A percentile compares a stretch with the other conserved stretches of the same genome.
phyloP scores from a whole-genome alignment of 2,113 vertebrate genomes.

The Myotis davidii region DNA sequence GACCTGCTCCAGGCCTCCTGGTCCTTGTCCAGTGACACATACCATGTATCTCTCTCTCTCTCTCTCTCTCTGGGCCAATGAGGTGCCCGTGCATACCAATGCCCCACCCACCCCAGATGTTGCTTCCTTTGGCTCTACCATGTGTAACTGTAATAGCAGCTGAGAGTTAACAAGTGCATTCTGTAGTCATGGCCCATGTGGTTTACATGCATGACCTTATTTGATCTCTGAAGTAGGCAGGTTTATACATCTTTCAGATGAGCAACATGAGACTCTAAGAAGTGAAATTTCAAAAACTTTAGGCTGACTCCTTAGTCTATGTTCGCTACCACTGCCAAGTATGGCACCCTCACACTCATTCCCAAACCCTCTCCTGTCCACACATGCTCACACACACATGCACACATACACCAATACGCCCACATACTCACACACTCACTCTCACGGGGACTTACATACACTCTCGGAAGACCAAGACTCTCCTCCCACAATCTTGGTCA shows the following conservation, averaged over 20 bases:
- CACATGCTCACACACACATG: not conserved
- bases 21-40: not conserved
- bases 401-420: not conserved
- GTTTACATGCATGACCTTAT: not conserved
- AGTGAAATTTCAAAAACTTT: not conserved
- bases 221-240: slow-evolving; percentile 23
- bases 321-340: not conserved
- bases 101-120: not conserved
- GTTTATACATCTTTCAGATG: not conserved
- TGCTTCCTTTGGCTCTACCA: not conserved
- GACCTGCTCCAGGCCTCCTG: not conserved
- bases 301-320: not conserved
- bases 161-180: not conserved
- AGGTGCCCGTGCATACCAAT: not conserved
- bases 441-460: not conserved
- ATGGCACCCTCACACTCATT: not conserved
- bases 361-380: not conserved
- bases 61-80: no score
- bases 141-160: not conserved
- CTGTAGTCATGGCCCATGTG: not conserved
- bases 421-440: not conserved
- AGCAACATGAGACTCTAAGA: not conserved
- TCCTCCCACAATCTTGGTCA: slow-evolving; percentile 42
- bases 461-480: slow-evolving; percentile 24
- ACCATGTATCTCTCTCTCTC: no score